A percentile compares a stretch with the other conserved stretches of the same genome.
These are phyloP conservation scores for Campopleginae sp. DNA, from an alignment of 2,888 invertebrate species.

Conservation along the genomic window DNA sequence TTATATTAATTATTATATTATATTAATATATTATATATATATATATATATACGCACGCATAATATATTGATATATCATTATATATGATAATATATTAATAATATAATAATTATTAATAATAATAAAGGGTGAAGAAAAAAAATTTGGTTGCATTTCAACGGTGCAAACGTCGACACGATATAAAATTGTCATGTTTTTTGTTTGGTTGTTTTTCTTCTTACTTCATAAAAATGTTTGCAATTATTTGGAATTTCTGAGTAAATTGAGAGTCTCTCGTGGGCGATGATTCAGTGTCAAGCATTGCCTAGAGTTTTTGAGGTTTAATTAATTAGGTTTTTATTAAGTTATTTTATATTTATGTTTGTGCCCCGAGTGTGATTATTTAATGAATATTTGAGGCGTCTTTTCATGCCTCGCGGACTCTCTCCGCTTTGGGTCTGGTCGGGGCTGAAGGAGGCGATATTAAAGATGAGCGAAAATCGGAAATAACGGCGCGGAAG, in stretches of 20 bases:
- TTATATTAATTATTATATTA: too few relatives aligned
- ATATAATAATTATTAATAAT: too few relatives aligned
- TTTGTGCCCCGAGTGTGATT: background rate
- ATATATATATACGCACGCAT: too few relatives aligned
- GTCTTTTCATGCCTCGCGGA: constrained; percentile 31
- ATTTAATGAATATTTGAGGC: background rate
- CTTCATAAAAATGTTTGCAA: too few relatives aligned
- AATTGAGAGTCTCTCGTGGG: background rate
- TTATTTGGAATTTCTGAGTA: too few relatives aligned
- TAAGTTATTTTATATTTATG: constrained; percentile 21
- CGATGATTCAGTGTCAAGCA: background rate
- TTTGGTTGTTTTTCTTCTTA: too few relatives aligned
- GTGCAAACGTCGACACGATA: too few relatives aligned
- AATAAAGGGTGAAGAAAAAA: too few relatives aligned
- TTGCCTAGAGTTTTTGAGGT: constrained; percentile 5
- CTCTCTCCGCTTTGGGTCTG: background rate
- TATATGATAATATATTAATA: background rate
- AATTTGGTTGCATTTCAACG: too few relatives aligned
- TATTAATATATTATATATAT: too few relatives aligned
- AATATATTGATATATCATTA: background rate
- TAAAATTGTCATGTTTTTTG: too few relatives aligned
- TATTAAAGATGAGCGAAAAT: constrained; percentile 22
- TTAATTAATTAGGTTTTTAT: constrained; percentile 10
- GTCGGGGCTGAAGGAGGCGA: background rate
- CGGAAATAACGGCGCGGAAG: background rate